Evolutionary conservation across 1,140 invertebrate species (phyloP), one percentile per base, ranked within the genome.

Genomic region (Magallana angulata): DNA sequence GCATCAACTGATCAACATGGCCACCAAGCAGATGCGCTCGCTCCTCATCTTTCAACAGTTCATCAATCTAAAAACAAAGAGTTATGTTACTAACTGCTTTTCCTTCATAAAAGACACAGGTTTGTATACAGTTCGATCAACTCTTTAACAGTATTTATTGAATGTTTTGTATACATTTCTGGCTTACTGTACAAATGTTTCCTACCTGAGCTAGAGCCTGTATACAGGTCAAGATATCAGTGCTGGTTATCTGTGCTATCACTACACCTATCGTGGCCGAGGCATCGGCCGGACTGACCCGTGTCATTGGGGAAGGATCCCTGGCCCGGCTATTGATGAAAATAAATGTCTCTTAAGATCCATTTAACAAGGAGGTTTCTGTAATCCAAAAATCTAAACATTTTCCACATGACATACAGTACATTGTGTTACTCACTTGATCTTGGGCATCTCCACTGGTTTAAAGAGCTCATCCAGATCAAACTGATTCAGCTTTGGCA

Each of bases 1-100:
- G 93, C 68, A 98, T 95, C 18, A 98, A 96, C 91, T 97, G 97
- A 92, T 97, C 96, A 91, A 97, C 96, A 92, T 97, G 96, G 56
- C 92, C 90, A 12, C 84, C 86, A 91, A 96, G 89, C 57, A 94
- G 92, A 71, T 91, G 90, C 57, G 92, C 91, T 85, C 93, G 92
- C 14, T 94, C 93, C 80, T 93, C 92, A 57, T 95, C 93, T 84
- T 94, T 94, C 60, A 96, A 86, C 57, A 96, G 92, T 57, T 82
- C 36, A 57, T 56, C 7, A 7, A 82, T 16, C 48, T 82, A 36
- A 18, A 7, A 30, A 30, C 9, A 76, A 12, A 7, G 2, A 30
- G 12, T 76, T 3, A 30, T 30, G 3, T 76, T 76, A 30, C 24
- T 4, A 0, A 76, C 24, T 76, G 7, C 68, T 71, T 76, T 12